A percentile compares a stretch with the other conserved stretches of the same genome.
Conservation (phyloP, 37 sponge, comb jelly and placozoan species). For the Ianthella basta region DNA sequence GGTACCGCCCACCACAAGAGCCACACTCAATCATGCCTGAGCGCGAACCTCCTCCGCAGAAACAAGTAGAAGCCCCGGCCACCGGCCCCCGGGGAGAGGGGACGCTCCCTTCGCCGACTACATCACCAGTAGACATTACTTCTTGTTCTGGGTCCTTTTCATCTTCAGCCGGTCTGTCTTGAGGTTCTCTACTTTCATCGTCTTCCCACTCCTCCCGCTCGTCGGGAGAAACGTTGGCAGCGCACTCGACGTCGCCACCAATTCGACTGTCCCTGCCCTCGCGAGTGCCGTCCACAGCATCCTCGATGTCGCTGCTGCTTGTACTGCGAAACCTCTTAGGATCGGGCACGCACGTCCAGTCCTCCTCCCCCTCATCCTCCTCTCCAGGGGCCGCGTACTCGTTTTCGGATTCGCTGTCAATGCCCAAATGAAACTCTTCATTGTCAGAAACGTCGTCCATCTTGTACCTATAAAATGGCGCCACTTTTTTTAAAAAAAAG, state of each 20-base stretch:
- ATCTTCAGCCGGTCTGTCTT: background rate
- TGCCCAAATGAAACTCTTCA: too few relatives aligned
- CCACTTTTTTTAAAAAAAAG: too few relatives aligned
- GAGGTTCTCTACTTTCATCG: background rate
- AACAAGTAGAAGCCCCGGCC: background rate
- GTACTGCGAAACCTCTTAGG: background rate
- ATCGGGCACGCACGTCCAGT: too few relatives aligned
- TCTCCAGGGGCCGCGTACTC: too few relatives aligned
- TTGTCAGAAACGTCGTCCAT: too few relatives aligned
- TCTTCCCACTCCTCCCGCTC: background rate
- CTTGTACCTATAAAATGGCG: too few relatives aligned
- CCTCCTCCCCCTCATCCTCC: too few relatives aligned
- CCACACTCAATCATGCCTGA: conserved; percentile 64
- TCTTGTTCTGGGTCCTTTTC: background rate
- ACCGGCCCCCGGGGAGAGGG: background rate
- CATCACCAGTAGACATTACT: background rate
- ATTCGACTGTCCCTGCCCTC: background rate
- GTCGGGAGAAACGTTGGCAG: background rate
- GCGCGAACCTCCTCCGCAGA: background rate
- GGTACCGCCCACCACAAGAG: conserved; percentile 63
- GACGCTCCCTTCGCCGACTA: background rate
- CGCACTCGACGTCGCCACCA: background rate
- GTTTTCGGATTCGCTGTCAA: too few relatives aligned
- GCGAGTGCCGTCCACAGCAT: background rate
- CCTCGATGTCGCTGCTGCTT: conserved; percentile 4